Evolutionary conservation across 2,888 invertebrate genomes (phyloP).

Genomic region (Lepidocyrtinus sp.): DNA sequence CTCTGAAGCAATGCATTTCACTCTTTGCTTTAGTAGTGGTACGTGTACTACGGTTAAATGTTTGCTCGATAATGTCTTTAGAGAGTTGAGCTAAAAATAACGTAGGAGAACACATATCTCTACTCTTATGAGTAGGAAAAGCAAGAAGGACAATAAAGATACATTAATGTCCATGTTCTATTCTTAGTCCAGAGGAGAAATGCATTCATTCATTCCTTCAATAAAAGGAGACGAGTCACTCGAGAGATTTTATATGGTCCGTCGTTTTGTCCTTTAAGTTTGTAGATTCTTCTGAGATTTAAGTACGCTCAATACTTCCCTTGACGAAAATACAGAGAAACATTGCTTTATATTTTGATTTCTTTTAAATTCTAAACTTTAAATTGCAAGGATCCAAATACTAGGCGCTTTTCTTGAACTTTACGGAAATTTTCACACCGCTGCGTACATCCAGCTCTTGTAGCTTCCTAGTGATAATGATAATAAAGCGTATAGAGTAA

Average conservation of each 20-base stretch:
- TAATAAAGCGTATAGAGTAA: background rate
- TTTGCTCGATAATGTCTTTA: background rate
- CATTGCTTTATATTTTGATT: too few relatives aligned
- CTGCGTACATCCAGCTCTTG: background rate
- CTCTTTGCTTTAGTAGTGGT: background rate
- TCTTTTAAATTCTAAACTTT: too few relatives aligned
- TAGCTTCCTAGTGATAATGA: background rate
- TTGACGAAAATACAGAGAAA: too few relatives aligned
- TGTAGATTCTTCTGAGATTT: background rate
- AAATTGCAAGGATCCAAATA: too few relatives aligned
- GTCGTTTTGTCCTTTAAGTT: background rate
- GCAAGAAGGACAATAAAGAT: background rate
- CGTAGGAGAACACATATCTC: background rate
- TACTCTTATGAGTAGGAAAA: background rate
- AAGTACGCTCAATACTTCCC: too few relatives aligned
- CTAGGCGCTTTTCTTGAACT: too few relatives aligned
- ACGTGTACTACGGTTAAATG: slow-evolving; percentile 14
- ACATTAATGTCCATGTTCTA: slow-evolving; percentile 28
- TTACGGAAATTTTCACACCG: too few relatives aligned
- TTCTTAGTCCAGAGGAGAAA: background rate
- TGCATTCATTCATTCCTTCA: slow-evolving; percentile 21
- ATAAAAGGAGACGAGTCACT: slow-evolving; percentile 32
- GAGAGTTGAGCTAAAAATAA: background rate
- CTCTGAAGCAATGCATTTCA: slow-evolving; percentile 30
- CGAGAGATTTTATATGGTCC: slow-evolving; percentile 23